These are phyloP conservation scores for Rhamnusium bicolor DNA, from an alignment of 2,888 invertebrate genomes.

Conservation along the genomic window DNA sequence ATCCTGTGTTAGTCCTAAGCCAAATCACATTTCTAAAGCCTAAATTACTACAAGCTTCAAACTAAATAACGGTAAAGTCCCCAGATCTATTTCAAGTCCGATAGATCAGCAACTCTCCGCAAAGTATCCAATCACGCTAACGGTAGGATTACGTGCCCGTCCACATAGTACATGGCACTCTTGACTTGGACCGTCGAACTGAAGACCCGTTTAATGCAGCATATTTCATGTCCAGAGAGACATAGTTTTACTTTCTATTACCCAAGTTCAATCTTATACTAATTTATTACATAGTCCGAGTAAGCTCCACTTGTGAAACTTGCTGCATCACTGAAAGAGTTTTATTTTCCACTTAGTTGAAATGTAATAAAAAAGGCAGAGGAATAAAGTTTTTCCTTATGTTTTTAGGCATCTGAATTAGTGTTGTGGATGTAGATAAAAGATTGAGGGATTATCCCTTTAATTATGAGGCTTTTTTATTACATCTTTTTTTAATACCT, in stretches of 20 bases:
- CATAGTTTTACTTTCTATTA: conserved; percentile 36
- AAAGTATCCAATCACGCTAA: conserved; percentile 61
- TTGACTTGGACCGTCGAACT: conserved; percentile 18
- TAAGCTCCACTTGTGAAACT: conserved; percentile 40
- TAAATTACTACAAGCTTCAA: conserved; percentile 58
- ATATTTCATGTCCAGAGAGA: conserved; percentile 33
- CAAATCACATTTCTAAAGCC: conserved; percentile 56
- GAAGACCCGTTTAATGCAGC: conserved; percentile 13
- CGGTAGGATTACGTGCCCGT: conserved; percentile 57
- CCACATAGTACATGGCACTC: conserved; percentile 33
- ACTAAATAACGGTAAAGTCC: conserved; percentile 59
- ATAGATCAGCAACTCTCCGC: conserved; percentile 60
- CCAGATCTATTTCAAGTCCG: conserved; percentile 56
- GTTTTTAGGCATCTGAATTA: background rate
- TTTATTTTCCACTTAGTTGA: conserved; percentile 40
- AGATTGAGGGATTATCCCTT: background rate
- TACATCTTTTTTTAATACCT: background rate
- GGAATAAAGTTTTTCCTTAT: background rate
- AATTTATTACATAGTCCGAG: conserved; percentile 29
- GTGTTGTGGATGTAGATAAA: background rate
- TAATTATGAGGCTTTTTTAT: background rate
- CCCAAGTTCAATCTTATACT: conserved; percentile 34
- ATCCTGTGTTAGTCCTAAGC: conserved; percentile 41
- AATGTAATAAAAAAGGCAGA: conserved; percentile 3
- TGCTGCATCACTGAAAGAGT: conserved; percentile 48